Conservation (phyloP, 2,888 invertebrate species). For the Drosophila acutilabella region DNA sequence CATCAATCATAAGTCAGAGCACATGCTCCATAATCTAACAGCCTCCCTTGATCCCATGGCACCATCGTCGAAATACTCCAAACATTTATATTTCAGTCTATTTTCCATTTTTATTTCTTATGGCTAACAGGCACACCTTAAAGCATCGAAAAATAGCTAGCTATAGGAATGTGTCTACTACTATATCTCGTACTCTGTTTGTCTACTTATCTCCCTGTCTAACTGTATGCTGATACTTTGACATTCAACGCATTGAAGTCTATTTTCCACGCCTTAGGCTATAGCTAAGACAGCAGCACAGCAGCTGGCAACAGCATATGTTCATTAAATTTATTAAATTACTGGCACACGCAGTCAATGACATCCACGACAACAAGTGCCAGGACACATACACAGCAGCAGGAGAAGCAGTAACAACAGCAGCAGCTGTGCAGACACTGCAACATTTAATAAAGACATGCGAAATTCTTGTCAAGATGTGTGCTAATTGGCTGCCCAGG, state of each 20-base stretch:
- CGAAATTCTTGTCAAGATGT: conserved; percentile 55
- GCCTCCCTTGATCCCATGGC: conserved; percentile 16
- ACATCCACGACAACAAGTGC: conserved; percentile 41
- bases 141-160: conserved; percentile 30
- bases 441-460: conserved; percentile 78
- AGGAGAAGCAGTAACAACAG: conserved; percentile 17
- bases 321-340: conserved; percentile 82
- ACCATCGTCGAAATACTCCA: conserved; percentile 11
- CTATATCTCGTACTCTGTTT: background rate
- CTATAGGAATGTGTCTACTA: background rate
- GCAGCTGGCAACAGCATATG: conserved; percentile 68
- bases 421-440: conserved; percentile 65
- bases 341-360: conserved; percentile 45
- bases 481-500: conserved; percentile 67
- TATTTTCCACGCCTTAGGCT: conserved; percentile 53
- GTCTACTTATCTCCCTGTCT: too few relatives aligned
- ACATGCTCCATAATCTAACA: conserved; percentile 62
- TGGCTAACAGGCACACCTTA: conserved; percentile 16
- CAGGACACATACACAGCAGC: conserved; percentile 35
- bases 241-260: conserved; percentile 52
- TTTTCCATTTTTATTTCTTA: background rate
- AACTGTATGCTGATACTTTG: conserved; percentile 15
- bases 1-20: conserved; percentile 81
- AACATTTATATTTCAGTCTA: conserved; percentile 27
- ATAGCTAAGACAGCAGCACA: conserved; percentile 29